These are phyloP conservation scores for Leptopilina syphax DNA, from an alignment of 2,888 invertebrate species.

Conservation along the genomic window DNA sequence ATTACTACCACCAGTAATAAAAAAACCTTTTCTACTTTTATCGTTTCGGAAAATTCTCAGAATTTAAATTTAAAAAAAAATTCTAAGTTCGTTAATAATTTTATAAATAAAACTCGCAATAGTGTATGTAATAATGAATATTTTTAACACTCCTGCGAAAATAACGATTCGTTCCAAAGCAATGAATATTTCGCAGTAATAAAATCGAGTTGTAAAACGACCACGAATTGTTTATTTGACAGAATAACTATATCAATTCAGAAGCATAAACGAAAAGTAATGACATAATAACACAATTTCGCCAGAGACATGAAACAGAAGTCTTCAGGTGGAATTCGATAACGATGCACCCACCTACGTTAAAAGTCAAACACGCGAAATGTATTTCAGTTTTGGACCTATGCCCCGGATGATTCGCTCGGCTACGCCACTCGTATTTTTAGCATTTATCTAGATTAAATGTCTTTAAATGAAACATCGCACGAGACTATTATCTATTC, in stretches of 20 bases:
- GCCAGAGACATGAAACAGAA: slow-evolving; percentile 14
- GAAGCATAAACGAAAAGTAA: neutral
- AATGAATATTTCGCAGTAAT: neutral
- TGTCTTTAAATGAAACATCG: slow-evolving; percentile 51
- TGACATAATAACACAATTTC: slow-evolving; percentile 25
- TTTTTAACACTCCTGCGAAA: neutral
- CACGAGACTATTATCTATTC: slow-evolving; percentile 47
- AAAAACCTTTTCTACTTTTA: no score
- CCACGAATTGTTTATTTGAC: slow-evolving; percentile 13
- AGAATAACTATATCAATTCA: slow-evolving; percentile 6
- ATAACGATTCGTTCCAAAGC: neutral
- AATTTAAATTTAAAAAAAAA: neutral
- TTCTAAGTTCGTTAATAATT: neutral
- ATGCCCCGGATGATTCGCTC: slow-evolving; percentile 68
- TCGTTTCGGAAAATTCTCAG: neutral
- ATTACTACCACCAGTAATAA: no score
- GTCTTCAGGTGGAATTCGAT: slow-evolving; percentile 25
- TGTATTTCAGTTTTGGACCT: slow-evolving; percentile 53
- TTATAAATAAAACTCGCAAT: neutral
- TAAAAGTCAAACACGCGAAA: slow-evolving; percentile 41
- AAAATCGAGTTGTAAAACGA: slow-evolving; percentile 1
- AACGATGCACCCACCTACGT: slow-evolving; percentile 39
- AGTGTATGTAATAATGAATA: neutral
- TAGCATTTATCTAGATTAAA: slow-evolving; percentile 71
- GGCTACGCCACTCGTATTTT: slow-evolving; percentile 71